A percentile compares a stretch with the other conserved stretches of the same genome.
Evolutionary conservation across 1,140 invertebrate species (phyloP).

Genomic region (Orius insidiosus): DNA sequence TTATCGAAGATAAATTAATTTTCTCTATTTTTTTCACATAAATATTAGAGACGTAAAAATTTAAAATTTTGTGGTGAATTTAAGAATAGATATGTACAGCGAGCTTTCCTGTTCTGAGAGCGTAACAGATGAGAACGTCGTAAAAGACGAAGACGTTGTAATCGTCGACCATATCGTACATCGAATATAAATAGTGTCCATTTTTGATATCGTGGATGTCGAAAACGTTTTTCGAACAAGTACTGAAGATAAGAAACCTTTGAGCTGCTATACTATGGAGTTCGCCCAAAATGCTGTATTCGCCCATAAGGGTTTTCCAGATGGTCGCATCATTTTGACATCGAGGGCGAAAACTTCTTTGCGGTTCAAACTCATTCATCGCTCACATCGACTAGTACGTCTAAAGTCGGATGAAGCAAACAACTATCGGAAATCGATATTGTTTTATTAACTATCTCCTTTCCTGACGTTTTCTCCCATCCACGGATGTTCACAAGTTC

Average conservation of each 20-base stretch:
- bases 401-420: conserved; percentile 3
- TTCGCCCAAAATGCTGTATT: conserved; percentile 7
- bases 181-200: conserved; percentile 4
- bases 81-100: conserved; percentile 6
- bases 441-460: conserved; percentile 4
- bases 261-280: conserved; percentile 6
- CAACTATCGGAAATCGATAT: conserved; percentile 2
- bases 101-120: conserved; percentile 2
- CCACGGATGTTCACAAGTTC: conserved; percentile 1
- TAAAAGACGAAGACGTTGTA: conserved; percentile 3
- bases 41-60: too few species aligned
- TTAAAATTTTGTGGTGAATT: too few species aligned
- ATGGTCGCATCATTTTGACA: not conserved
- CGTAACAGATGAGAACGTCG: conserved; percentile 5
- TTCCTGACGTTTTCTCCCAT: conserved; percentile 4
- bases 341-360: conserved; percentile 5
- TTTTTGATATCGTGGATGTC: conserved; percentile 4
- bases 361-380: conserved; percentile 1
- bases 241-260: conserved; percentile 7
- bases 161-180: conserved; percentile 5
- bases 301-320: conserved; percentile 7
- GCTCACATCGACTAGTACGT: conserved; percentile 1
- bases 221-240: conserved; percentile 5
- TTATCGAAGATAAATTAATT: too few species aligned
- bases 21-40: too few species aligned